Base-by-base conservation (phyloP, 64 coral and sea anemone species). In the Montipora foliosa region DNA sequence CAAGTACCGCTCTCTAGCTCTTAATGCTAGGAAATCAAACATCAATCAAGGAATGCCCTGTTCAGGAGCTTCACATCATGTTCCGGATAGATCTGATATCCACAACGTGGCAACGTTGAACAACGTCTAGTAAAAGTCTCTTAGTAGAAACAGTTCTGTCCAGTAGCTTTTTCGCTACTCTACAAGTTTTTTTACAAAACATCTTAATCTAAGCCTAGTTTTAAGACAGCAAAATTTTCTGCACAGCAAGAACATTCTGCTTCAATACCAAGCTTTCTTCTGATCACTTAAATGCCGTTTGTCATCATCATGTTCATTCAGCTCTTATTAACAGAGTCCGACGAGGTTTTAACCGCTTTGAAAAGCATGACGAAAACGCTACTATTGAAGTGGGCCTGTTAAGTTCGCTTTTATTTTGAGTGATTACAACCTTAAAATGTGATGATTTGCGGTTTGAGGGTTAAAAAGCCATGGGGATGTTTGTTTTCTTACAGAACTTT, bases 401-500 rank as follows among this genome's bases (percentile, higher is more conserved):
- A 14, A 2, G 14, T 15, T 64, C 13, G 11, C 61, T 64, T 64
- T 64, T 64, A 7, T 64, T 64, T 64, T 8, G 53, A 57, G 53
- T 57, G 53, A 57, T 57, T 57, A 57, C 6, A 57, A 57, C 53
- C 53, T 57, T 8, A 64, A 64, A 12, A 64, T 11, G 61, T 15
- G 13, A 14, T 64, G 68, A 24, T 19, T 24, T 71, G 68, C 21
- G 68, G 68, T 71, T 71, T 71, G 68, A 76, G 25, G 25, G 37
- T 71, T 24, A 84, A 67, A 58, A 44, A 9, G 60, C 58, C 22
- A 44, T 46, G 37, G 67, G 46, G 17, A 66, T 71, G 44, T 71
- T 86, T 86, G 44, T 71, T 86, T 71, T 67, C 16, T 17, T 45
- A 67, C 59, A n/a, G 17, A 7, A 14, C 60, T 86, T 86, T 71